These are phyloP conservation scores for Baryphthengus martii DNA, from an alignment of 2,113 vertebrate species.

Conservation along the genomic window DNA sequence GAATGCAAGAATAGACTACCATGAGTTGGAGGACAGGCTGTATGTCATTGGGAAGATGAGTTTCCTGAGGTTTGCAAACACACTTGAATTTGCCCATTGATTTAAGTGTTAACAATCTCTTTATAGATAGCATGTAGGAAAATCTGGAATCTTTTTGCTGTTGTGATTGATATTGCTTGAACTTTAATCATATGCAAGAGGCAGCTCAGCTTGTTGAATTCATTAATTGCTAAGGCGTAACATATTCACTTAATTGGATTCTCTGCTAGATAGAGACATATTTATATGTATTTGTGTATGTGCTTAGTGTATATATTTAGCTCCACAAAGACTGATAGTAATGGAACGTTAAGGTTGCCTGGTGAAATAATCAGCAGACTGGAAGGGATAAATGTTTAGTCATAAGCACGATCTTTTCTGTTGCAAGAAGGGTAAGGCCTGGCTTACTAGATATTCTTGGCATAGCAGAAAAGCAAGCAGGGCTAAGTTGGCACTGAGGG, in stretches of 20 bases:
- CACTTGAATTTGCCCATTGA: not conserved
- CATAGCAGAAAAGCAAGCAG: not conserved
- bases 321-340: slow-evolving; percentile 43
- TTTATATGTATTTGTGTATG: slow-evolving; percentile 57
- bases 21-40: not conserved
- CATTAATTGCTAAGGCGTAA: slow-evolving; percentile 56
- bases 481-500: not conserved
- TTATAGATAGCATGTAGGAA: not conserved
- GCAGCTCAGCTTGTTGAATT: slow-evolving; percentile 39
- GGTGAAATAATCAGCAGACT: slow-evolving; percentile 45
- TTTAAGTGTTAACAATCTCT: not conserved
- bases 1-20: not conserved
- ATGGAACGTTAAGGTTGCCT: slow-evolving; percentile 40
- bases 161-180: slow-evolving; percentile 31
- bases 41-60: not conserved
- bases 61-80: not conserved
- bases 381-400: slow-evolving; percentile 31
- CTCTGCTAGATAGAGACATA: slow-evolving; percentile 46
- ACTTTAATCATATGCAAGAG: slow-evolving; percentile 35
- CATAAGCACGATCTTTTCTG: not conserved
- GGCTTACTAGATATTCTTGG: slow-evolving; percentile 1
- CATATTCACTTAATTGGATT: slow-evolving; percentile 60
- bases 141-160: slow-evolving; percentile 3
- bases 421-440: not conserved
- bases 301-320: slow-evolving; percentile 59